Conservation (phyloP, 2,113 vertebrate species). For the Xenopus tropicalis region UCB_Xtro_10.0 CM004443.2:67887501-67888000, state of each 20-base stretch:
- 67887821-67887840: conserved; percentile 73
- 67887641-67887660: too few species aligned
- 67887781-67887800: conserved; percentile 73
- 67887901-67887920: conserved; percentile 57
- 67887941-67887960: conserved; percentile 53
- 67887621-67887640: too few species aligned
- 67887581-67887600: too few species aligned
- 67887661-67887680: too few species aligned
- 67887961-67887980: conserved; percentile 66
- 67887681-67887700: too few species aligned
- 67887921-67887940: conserved; percentile 55
- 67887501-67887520: too few species aligned
- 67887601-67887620: too few species aligned
- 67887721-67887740: conserved; percentile 69
- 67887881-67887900: conserved; percentile 69
- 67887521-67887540: too few species aligned
- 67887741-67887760: conserved; percentile 75
- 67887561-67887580: too few species aligned
- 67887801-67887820: conserved; percentile 75
- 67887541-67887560: too few species aligned
- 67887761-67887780: conserved; percentile 81
- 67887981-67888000: conserved; percentile 58
- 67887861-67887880: conserved; percentile 67
- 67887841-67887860: conserved; percentile 78
- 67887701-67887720: conserved; percentile 70